Percentiles rank a stretch among this genome's conserved stretches.
phyloP scores from a whole-genome alignment of 2,888 invertebrate genomes.

The Hydriomena furcata region DNA sequence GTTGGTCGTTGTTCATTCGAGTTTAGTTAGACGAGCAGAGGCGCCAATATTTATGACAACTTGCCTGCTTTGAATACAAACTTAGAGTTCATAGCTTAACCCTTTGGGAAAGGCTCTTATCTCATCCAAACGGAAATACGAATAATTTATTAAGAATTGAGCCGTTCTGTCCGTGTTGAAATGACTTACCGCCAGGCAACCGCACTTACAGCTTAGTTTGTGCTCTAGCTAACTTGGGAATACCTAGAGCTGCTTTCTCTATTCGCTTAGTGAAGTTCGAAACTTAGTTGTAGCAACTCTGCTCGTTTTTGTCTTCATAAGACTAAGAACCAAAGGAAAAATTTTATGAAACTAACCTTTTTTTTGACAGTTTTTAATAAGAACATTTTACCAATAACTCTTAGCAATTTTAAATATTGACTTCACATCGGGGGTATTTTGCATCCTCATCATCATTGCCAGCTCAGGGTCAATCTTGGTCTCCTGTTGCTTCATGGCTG shows the following conservation, averaged over 20 bases:
- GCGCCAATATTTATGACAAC: slow-evolving; percentile 73
- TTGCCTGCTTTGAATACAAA: slow-evolving; percentile 65
- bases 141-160: slow-evolving; percentile 65
- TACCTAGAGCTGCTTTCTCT: slow-evolving; percentile 12
- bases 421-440: slow-evolving; percentile 24
- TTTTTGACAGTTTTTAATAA: no score
- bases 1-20: slow-evolving; percentile 68
- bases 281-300: neutral
- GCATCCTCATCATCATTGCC: slow-evolving; percentile 19
- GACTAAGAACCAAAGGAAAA: neutral
- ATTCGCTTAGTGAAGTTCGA: neutral
- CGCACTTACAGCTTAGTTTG: slow-evolving; percentile 34
- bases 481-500: slow-evolving; percentile 16
- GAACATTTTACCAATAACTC: neutral
- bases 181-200: slow-evolving; percentile 37
- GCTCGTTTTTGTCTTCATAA: slow-evolving; percentile 1
- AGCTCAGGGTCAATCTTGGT: slow-evolving; percentile 48
- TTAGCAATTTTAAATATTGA: slow-evolving; percentile 30
- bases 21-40: slow-evolving; percentile 59
- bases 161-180: slow-evolving; percentile 48
- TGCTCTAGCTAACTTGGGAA: slow-evolving; percentile 28
- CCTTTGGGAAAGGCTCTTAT: slow-evolving; percentile 63
- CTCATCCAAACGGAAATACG: slow-evolving; percentile 65
- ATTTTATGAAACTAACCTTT: no score
- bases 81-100: slow-evolving; percentile 71